Evolutionary conservation across 2,797 vertebrate species (phyloP).

Genomic region (Benthosema pterotum): DNA sequence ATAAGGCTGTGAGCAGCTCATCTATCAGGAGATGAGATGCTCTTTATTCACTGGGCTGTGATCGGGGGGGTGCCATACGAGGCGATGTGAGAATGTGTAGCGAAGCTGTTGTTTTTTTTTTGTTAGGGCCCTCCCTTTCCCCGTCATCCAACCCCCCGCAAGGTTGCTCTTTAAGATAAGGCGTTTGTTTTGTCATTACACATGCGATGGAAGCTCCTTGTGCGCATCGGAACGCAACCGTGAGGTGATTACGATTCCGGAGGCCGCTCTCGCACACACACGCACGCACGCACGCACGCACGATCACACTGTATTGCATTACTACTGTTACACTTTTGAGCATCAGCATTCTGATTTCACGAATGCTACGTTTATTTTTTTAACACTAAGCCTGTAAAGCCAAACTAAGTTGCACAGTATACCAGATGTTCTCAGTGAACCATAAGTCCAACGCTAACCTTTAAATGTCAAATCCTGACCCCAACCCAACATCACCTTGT

Average conservation of each 20-base stretch:
- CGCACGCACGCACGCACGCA: neutral
- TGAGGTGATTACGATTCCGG: slow-evolving; percentile 55
- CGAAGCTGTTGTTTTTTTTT: slow-evolving; percentile 31
- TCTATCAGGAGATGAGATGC: slow-evolving; percentile 27
- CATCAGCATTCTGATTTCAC: too few species aligned
- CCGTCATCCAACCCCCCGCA: slow-evolving; percentile 17
- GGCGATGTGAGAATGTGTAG: slow-evolving; percentile 30
- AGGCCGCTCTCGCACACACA: slow-evolving; percentile 21
- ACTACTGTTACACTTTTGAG: too few species aligned
- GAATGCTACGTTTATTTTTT: too few species aligned
- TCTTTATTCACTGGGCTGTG: slow-evolving; percentile 30
- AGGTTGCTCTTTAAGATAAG: slow-evolving; percentile 36
- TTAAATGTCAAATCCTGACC: too few species aligned
- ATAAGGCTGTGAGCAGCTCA: slow-evolving; percentile 31
- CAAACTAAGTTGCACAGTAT: too few species aligned
- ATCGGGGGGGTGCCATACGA: slow-evolving; percentile 15
- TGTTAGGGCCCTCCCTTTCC: neutral
- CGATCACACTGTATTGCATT: too few species aligned
- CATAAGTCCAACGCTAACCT: too few species aligned
- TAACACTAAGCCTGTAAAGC: too few species aligned
- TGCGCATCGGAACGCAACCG: slow-evolving; percentile 49
- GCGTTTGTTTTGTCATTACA: slow-evolving; percentile 45
- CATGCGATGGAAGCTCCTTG: slow-evolving; percentile 54
- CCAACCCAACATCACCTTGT: too few species aligned
- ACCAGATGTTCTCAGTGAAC: too few species aligned